Base-by-base conservation (phyloP, 92 coral and sea anemone genomes). In the Micromussa lordhowensis region DNA sequence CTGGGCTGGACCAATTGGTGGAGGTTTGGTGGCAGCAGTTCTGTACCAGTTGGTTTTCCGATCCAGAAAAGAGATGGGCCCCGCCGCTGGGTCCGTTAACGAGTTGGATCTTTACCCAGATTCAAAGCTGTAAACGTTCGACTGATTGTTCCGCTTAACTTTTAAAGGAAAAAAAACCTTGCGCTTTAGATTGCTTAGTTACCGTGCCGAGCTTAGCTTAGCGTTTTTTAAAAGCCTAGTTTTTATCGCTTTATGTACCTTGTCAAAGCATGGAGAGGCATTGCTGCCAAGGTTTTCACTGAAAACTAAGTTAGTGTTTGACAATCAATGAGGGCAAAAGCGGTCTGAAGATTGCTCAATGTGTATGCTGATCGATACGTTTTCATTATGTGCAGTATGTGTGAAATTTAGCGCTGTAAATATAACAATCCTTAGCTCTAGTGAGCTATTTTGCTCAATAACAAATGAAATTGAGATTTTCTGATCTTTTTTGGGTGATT, bases 1-100 rank as follows among this genome's bases (percentile, higher is more conserved):
- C 82, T 95, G 98, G 98, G 92, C 53, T 2, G 98, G 91, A 7
- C 98, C 98, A 11, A 86, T 95, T 4, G 92, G 85, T 4, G 98
- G 96, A 26, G 98, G 91, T 0, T 51, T 94, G 16, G 36, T 88
- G 32, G 98, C 98, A 11, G 91, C 91, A 3, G 64, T 95, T 12
- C 79, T 95, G 82, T 95, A 95, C 80, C 95, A 92, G 72, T 19
- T 92, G 57, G 61, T 95, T 9, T 88, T 95, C 68, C 90, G 89
- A 6, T 93, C 96, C 12, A 82, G 88, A 4, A 82, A 76, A 44
- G 96, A 95, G 24, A 86, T 69, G 48, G 92, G 88, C 32, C 91
- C 93, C 2, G 66, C 66, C 4, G 89, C 83, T 26, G 48, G 54
- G 21, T 48, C 83, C 34, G 53, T 63, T 8, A 86, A 77, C 68